Evolutionary conservation across 2,113 vertebrate genomes (phyloP).

Genomic region (Amia ocellicauda): DNA sequence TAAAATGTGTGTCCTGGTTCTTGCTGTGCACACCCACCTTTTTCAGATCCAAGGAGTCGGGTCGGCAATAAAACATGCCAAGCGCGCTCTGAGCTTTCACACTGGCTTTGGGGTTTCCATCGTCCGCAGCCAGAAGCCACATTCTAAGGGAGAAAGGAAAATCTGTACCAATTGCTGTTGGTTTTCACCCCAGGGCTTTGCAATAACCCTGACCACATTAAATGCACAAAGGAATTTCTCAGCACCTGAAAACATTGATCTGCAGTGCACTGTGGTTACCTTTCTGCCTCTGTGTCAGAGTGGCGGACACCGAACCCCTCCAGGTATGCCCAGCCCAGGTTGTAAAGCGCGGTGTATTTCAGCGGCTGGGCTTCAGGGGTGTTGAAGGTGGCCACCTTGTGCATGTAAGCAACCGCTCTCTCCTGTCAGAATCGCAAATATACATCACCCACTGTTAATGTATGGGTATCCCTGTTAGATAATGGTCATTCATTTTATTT

Average conservation of each 20-base stretch:
- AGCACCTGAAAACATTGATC: not conserved
- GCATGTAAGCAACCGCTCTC: slow-evolving; percentile 70
- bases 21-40: slow-evolving; percentile 64
- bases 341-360: slow-evolving; percentile 69
- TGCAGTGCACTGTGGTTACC: slow-evolving; percentile 50
- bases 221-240: not conserved
- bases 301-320: slow-evolving; percentile 65
- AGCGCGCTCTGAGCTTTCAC: slow-evolving; percentile 70
- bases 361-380: slow-evolving; percentile 57
- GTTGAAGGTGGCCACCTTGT: slow-evolving; percentile 57
- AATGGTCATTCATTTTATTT: too few species aligned
- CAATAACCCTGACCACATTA: too few species aligned
- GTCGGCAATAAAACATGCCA: slow-evolving; percentile 69
- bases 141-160: slow-evolving; percentile 28
- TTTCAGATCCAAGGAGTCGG: slow-evolving; percentile 56
- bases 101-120: slow-evolving; percentile 71
- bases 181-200: too few species aligned
- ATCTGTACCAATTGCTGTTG: too few species aligned
- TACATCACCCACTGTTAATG: not conserved
- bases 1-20: too few species aligned
- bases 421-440: slow-evolving; percentile 44
- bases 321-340: slow-evolving; percentile 69
- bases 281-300: slow-evolving; percentile 67
- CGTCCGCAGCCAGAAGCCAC: slow-evolving; percentile 71
- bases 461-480: too few species aligned